Percentiles rank a stretch among this genome's conserved stretches.
Conservation (phyloP, 2,888 invertebrate species). For the Acleris holmiana region DNA sequence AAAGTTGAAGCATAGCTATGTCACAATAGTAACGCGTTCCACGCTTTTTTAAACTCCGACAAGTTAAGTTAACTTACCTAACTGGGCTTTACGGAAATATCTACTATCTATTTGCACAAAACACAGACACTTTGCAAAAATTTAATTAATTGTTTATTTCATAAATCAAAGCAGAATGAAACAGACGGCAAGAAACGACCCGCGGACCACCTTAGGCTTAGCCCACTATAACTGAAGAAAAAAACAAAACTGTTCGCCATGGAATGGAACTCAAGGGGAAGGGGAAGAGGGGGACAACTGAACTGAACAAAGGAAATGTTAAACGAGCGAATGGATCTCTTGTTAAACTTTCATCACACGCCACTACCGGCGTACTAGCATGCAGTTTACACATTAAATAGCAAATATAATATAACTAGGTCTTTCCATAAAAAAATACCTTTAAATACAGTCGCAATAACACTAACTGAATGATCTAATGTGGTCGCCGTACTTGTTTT, state of each 20-base stretch:
- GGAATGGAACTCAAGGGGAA: too few relatives aligned
- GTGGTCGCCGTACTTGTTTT: too few relatives aligned
- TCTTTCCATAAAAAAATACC: too few relatives aligned
- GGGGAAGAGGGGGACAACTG: too few relatives aligned
- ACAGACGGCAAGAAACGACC: too few relatives aligned
- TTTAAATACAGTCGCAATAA: too few relatives aligned
- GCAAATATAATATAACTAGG: too few relatives aligned
- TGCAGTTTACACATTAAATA: too few relatives aligned
- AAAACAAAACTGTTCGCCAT: too few relatives aligned
- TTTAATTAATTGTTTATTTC: background rate
- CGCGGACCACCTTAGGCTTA: too few relatives aligned
- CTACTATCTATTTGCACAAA: background rate
- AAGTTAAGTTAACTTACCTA: conserved; percentile 1
- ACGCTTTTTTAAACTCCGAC: conserved; percentile 4
- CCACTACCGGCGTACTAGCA: background rate
- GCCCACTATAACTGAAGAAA: too few relatives aligned
- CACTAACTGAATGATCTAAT: too few relatives aligned
- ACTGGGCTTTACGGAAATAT: background rate
- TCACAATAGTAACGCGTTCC: conserved; percentile 21
- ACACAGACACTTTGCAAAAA: background rate
- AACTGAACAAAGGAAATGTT: conserved; percentile 23
- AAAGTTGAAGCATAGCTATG: conserved; percentile 11
- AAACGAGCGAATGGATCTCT: conserved; percentile 14
- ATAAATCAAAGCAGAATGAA: background rate
- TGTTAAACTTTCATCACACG: conserved; percentile 13